Conservation (phyloP, 2,888 invertebrate genomes). For the Lucinisca nassula region DNA sequence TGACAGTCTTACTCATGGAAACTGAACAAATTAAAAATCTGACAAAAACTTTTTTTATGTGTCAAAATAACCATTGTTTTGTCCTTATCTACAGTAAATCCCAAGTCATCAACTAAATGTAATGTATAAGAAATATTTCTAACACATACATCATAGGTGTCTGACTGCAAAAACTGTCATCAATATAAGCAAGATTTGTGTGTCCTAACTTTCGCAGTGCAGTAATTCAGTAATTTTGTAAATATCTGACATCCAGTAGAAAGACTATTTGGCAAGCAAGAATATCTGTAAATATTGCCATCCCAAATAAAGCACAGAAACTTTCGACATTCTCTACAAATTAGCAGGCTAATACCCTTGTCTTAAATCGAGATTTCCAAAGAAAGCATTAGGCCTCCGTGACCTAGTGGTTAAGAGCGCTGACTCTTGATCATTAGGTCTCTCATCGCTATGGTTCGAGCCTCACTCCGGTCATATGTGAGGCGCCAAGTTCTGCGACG, state of each 20-base stretch:
- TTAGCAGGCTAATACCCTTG: slow-evolving; percentile 59
- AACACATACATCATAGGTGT: slow-evolving; percentile 13
- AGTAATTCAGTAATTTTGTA: slow-evolving; percentile 60
- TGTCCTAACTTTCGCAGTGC: slow-evolving; percentile 38
- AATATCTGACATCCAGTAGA: slow-evolving; percentile 51
- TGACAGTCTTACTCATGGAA: slow-evolving; percentile 8
- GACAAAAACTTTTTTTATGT: slow-evolving; percentile 32
- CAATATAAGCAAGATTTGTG: slow-evolving; percentile 41
- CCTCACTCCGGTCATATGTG: too few species aligned
- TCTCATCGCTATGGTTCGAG: too few species aligned
- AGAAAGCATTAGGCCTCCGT: too few species aligned
- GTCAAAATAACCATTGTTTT: slow-evolving; percentile 48
- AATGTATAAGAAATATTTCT: slow-evolving; percentile 18
- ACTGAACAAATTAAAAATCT: slow-evolving; percentile 38
- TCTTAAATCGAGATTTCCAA: slow-evolving; percentile 52
- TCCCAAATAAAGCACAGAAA: slow-evolving; percentile 62
- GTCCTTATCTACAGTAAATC: slow-evolving; percentile 49
- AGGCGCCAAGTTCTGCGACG: too few species aligned
- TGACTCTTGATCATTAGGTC: too few species aligned
- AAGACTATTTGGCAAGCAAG: slow-evolving; percentile 60
- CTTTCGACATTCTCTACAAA: slow-evolving; percentile 30
- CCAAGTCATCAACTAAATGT: slow-evolving; percentile 21
- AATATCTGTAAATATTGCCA: slow-evolving; percentile 39
- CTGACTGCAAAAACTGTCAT: slow-evolving; percentile 21
- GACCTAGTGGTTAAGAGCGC: too few species aligned